phyloP scores from a whole-genome alignment of 30 jellyfish, hydroid and myxozoan genomes.

The Aurelia coerulea region DNA sequence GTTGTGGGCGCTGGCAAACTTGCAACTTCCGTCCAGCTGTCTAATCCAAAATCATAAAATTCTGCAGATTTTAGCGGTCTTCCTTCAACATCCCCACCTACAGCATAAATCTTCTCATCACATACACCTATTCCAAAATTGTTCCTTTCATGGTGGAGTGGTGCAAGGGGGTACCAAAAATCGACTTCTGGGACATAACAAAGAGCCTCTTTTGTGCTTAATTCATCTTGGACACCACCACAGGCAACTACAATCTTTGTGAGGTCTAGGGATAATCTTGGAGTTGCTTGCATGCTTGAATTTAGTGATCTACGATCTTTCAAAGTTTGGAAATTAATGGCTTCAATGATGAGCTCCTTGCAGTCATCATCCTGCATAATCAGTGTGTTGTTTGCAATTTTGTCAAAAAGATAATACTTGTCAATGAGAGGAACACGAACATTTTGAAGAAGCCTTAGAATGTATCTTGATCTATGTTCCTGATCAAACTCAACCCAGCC shows the following conservation, averaged over 20 bases:
- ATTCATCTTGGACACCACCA: constrained; percentile 96
- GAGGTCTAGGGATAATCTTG: constrained; percentile 67
- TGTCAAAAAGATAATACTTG: constrained; percentile 88
- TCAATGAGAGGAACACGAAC: constrained; percentile 78
- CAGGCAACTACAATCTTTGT: constrained; percentile 73
- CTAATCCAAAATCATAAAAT: constrained; percentile 70
- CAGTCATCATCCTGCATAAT: constrained; percentile 69
- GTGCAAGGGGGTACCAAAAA: constrained; percentile 98
- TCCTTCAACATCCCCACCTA: constrained; percentile 88
- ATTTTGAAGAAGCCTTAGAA: constrained; percentile 58
- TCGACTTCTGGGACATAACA: constrained; percentile 93
- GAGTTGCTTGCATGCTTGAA: constrained; percentile 12
- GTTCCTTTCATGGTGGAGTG: constrained; percentile 71
- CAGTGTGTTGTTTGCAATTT: constrained; percentile 56
- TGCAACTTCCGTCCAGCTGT: constrained; percentile 75
- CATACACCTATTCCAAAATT: constrained; percentile 54
- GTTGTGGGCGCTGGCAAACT: constrained; percentile 61
- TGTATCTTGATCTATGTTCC: constrained; percentile 42
- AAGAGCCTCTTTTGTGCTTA: constrained; percentile 87
- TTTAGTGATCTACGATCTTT: constrained; percentile 71
- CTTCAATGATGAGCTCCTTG: constrained; percentile 56
- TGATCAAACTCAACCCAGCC: constrained; percentile 80
- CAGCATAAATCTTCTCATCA: constrained; percentile 67
- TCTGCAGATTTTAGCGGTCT: constrained; percentile 65
- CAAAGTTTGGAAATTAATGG: constrained; percentile 66